Evolutionary conservation across 2,797 vertebrate species (phyloP).

Genomic region (Crax fasciolata): DNA sequence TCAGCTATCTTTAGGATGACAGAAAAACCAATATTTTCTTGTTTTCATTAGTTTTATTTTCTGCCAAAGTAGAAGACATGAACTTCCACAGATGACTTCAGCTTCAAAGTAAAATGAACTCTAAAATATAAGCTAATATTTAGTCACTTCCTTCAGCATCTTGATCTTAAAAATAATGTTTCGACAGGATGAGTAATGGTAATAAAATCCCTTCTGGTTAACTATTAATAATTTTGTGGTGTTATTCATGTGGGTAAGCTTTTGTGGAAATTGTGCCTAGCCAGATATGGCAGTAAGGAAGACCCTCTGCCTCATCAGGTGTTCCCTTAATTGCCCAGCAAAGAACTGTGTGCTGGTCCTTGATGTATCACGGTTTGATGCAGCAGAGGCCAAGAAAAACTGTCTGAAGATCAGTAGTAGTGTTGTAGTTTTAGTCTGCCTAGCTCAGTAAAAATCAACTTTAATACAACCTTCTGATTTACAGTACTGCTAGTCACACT

Average conservation of each 20-base stretch:
- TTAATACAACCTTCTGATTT: neutral
- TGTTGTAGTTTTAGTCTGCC: neutral
- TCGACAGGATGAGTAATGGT: neutral
- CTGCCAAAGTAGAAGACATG: constrained; percentile 8
- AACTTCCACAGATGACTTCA: constrained; percentile 33
- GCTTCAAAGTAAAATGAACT: constrained; percentile 7
- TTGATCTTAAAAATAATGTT: neutral
- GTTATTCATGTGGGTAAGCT: neutral
- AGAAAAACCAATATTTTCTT: neutral
- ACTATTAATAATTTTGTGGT: neutral
- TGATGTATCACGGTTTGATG: fast-evolving
- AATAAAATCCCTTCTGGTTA: neutral
- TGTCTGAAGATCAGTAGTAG: neutral
- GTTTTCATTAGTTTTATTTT: neutral
- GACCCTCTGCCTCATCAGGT: neutral
- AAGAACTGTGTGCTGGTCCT: neutral
- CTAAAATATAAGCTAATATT: constrained; percentile 38
- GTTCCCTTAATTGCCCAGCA: neutral
- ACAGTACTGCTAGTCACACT: neutral
- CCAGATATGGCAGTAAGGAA: neutral
- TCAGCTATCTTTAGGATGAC: neutral
- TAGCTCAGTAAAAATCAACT: neutral
- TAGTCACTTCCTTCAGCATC: constrained; percentile 7
- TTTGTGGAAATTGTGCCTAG: neutral
- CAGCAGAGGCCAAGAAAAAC: neutral